Conservation (phyloP, 2,888 invertebrate genomes). For the Drosophila subquinaria region DNA sequence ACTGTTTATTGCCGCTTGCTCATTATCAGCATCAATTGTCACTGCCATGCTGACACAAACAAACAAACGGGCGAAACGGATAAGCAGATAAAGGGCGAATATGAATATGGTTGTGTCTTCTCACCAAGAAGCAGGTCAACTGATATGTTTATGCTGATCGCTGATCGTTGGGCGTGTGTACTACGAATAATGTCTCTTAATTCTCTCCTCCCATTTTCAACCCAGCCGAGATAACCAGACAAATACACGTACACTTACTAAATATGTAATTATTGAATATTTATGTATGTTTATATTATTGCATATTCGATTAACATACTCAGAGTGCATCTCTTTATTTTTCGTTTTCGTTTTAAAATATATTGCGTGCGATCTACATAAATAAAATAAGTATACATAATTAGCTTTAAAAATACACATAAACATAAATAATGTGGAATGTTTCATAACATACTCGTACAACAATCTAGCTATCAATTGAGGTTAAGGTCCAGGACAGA, state of each 20-base stretch:
- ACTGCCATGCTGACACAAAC: neutral
- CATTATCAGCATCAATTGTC: constrained; percentile 40
- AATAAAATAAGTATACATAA: neutral
- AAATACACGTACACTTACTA: neutral
- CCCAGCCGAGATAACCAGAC: neutral
- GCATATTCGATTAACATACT: constrained; percentile 45
- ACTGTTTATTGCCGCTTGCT: neutral
- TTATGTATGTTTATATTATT: constrained; percentile 4
- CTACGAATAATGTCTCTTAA: neutral
- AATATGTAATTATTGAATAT: constrained; percentile 9
- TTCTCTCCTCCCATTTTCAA: neutral
- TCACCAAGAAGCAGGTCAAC: constrained; percentile 26
- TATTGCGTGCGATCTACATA: constrained; percentile 7
- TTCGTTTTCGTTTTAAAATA: constrained; percentile 5
- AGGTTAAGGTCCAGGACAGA: constrained; percentile 7
- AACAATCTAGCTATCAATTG: constrained; percentile 25
- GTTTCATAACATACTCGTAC: constrained; percentile 7
- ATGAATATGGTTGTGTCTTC: constrained; percentile 19
- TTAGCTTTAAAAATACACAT: constrained; percentile 13
- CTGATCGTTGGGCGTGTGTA: constrained; percentile 24
- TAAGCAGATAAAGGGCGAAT: constrained; percentile 21
- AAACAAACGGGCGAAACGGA: neutral
- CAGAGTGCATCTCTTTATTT: constrained; percentile 24
- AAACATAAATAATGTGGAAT: constrained; percentile 33
- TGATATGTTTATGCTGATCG: constrained; percentile 1